Conservation (phyloP, 64 coral and sea anemone genomes). For the Pocillopora damicornis region DNA sequence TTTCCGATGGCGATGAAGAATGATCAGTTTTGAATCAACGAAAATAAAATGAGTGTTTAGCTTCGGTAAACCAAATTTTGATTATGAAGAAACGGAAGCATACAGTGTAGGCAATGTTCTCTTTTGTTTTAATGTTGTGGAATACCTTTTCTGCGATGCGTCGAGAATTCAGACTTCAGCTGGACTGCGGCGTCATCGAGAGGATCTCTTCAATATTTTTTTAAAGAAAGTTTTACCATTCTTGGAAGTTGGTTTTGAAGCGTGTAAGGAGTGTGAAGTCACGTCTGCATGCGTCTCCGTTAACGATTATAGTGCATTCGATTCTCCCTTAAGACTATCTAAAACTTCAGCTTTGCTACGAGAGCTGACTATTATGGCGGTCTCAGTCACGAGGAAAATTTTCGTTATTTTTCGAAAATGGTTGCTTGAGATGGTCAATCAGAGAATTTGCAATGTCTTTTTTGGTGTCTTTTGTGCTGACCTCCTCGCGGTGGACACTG, state of each 20-base stretch:
- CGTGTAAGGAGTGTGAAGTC: too few relatives aligned
- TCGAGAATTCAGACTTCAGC: not conserved
- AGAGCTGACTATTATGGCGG: too few relatives aligned
- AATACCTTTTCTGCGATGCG: not conserved
- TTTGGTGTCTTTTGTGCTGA: constrained; percentile 2
- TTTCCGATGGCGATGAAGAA: too few relatives aligned
- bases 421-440: too few relatives aligned
- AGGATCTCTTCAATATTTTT: not conserved
- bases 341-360: too few relatives aligned
- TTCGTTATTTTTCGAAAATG: too few relatives aligned
- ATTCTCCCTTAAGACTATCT: not conserved
- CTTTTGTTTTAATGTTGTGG: not conserved
- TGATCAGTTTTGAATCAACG: too few relatives aligned
- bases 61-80: too few relatives aligned
- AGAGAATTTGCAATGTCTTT: not conserved
- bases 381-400: too few relatives aligned
- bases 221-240: not conserved
- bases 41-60: too few relatives aligned
- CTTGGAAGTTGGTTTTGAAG: not conserved
- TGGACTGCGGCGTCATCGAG: not conserved
- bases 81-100: not conserved
- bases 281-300: too few relatives aligned
- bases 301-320: too few relatives aligned
- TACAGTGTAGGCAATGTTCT: not conserved
- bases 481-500: not conserved